phyloP scores from a whole-genome alignment of 1,140 invertebrate species.

The Eupeodes corollae region DNA sequence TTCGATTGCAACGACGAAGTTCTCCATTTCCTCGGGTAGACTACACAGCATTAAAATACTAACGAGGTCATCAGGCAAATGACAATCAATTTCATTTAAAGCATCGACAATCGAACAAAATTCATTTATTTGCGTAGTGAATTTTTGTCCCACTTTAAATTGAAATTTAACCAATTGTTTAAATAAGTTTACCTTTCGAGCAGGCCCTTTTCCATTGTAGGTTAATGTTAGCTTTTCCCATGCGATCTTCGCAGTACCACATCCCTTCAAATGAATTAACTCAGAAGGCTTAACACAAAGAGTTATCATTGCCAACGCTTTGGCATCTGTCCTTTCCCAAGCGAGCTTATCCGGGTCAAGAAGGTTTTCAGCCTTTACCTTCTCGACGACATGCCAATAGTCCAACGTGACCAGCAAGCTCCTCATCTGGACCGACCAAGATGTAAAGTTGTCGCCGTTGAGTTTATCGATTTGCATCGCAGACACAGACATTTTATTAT shows the following conservation, averaged over 20 bases:
- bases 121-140: too few species aligned
- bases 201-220: conserved; percentile 4
- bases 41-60: conserved; percentile 1
- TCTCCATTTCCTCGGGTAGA: conserved; percentile 7
- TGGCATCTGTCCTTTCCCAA: neutral
- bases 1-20: conserved; percentile 6
- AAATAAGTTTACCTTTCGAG: conserved; percentile 5
- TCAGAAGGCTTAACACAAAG: conserved; percentile 4
- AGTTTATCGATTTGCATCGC: too few species aligned
- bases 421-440: conserved; percentile 10
- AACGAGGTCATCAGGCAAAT: conserved; percentile 2
- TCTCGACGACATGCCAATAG: conserved; percentile 2
- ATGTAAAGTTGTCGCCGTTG: too few species aligned
- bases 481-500: too few species aligned
- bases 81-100: too few species aligned
- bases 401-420: conserved; percentile 6
- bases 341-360: neutral
- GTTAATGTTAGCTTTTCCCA: conserved; percentile 1
- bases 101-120: too few species aligned
- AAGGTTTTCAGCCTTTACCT: too few species aligned
- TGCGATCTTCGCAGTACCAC: conserved; percentile 1
- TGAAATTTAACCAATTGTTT: conserved; percentile 6
- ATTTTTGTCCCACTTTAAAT: conserved; percentile 1
- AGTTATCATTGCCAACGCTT: conserved; percentile 5
- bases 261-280: conserved; percentile 6